Conservation (phyloP, 1,140 invertebrate genomes). For the Aphidius ervi region DNA sequence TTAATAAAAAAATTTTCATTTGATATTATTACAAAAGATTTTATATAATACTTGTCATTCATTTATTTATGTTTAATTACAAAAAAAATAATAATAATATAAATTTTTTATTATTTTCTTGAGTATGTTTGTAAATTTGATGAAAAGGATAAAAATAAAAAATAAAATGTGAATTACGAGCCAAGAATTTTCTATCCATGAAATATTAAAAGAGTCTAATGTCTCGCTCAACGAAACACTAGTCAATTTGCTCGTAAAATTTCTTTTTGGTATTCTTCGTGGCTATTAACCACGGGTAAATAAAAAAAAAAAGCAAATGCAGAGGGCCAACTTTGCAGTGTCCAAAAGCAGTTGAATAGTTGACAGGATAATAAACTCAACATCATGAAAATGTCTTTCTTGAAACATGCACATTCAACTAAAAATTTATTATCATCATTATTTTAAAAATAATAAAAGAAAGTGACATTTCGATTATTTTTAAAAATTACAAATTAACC, state of each 20-base stretch:
- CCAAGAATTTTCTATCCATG: background rate
- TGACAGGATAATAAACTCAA: slow-evolving; percentile 28
- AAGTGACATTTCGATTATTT: slow-evolving; percentile 17
- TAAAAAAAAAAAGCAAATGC: too few relatives aligned
- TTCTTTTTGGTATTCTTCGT: background rate
- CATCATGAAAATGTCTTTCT: slow-evolving; percentile 24
- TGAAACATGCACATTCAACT: slow-evolving; percentile 9
- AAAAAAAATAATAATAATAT: too few relatives aligned
- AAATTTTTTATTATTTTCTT: too few relatives aligned
- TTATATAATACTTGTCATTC: too few relatives aligned
- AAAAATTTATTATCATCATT: background rate
- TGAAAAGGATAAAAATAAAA: slow-evolving; percentile 2
- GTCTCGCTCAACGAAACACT: slow-evolving; percentile 2
- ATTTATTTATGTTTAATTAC: too few relatives aligned
- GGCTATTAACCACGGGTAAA: background rate
- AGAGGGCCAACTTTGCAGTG: slow-evolving; percentile 9
- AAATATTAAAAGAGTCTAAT: too few relatives aligned
- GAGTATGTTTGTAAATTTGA: background rate
- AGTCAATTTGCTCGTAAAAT: slow-evolving; percentile 14
- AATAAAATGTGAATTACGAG: slow-evolving; percentile 17
- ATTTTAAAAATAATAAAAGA: background rate
- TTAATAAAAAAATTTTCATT: too few relatives aligned
- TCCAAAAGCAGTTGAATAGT: slow-evolving; percentile 25
- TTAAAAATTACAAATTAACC: too few relatives aligned
- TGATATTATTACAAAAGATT: too few relatives aligned